Evolutionary conservation across 2,797 vertebrate genomes (phyloP).

Genomic region (Acrossocheilus fasciatus): DNA sequence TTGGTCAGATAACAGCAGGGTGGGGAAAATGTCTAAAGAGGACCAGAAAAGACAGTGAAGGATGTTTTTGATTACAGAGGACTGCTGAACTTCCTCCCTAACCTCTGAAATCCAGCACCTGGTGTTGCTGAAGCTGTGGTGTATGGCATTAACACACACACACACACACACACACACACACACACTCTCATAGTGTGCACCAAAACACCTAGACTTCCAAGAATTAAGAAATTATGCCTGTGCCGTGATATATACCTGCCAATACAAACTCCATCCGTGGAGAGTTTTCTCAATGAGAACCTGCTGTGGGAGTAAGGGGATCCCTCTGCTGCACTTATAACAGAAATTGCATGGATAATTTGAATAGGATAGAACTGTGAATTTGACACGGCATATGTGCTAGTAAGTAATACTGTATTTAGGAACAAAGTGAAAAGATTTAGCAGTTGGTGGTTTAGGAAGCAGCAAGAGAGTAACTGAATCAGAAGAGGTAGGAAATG

Average conservation of each 20-base stretch:
- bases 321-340: slow-evolving; percentile 4
- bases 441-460: background rate
- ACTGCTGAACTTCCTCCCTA: slow-evolving; percentile 65
- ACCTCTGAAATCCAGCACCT: slow-evolving; percentile 36
- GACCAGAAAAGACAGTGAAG: slow-evolving; percentile 65
- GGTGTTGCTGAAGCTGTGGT: slow-evolving; percentile 7
- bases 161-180: background rate
- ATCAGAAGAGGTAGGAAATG: slow-evolving; percentile 22
- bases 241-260: slow-evolving; percentile 60
- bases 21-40: slow-evolving; percentile 2
- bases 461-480: background rate
- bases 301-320: slow-evolving; percentile 24
- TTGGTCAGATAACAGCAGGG: slow-evolving; percentile 9
- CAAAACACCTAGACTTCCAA: slow-evolving; percentile 57
- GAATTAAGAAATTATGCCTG: slow-evolving; percentile 52
- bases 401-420: background rate
- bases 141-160: slow-evolving; percentile 12
- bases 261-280: slow-evolving; percentile 49
- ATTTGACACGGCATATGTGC: background rate
- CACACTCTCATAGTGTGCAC: background rate
- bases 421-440: slow-evolving; percentile 8
- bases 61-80: slow-evolving; percentile 75
- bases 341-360: slow-evolving; percentile 11
- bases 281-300: slow-evolving; percentile 36
- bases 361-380: slow-evolving; percentile 1